Percentiles rank a stretch among this genome's conserved stretches.
These are phyloP conservation scores for Vanacampus margaritifer DNA, from an alignment of 2,113 vertebrate genomes.

Conservation along the genomic window DNA sequence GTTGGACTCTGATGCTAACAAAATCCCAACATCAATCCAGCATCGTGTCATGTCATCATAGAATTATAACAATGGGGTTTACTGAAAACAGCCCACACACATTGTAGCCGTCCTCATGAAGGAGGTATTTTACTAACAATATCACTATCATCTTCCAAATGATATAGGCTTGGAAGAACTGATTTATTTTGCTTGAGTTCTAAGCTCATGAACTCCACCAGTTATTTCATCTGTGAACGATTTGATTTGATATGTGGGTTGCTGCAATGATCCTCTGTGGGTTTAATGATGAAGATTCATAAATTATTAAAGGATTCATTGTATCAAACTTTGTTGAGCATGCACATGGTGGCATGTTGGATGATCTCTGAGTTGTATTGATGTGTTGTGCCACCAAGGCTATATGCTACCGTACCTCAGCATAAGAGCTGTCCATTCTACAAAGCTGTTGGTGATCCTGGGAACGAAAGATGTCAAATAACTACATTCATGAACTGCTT, in stretches of 20 bases:
- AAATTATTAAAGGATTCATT: constrained; percentile 52
- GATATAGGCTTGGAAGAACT: neutral
- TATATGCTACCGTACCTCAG: constrained; percentile 18
- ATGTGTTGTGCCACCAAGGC: constrained; percentile 35
- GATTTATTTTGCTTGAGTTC: neutral
- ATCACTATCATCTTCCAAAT: neutral
- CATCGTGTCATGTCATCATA: too few relatives aligned
- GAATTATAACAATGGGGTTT: too few relatives aligned
- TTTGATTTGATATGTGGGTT: constrained; percentile 11
- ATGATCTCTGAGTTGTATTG: constrained; percentile 48
- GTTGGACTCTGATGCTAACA: too few relatives aligned
- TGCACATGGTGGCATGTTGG: constrained; percentile 45
- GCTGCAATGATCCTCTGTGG: constrained; percentile 20
- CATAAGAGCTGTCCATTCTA: neutral
- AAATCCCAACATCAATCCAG: too few relatives aligned
- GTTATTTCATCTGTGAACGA: neutral
- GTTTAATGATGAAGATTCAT: constrained; percentile 47
- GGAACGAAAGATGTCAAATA: constrained; percentile 9
- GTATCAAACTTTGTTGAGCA: constrained; percentile 58
- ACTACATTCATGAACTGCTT: neutral
- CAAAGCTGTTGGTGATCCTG: constrained; percentile 4
- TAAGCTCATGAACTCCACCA: constrained; percentile 11
- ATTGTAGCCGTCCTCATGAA: constrained; percentile 15
- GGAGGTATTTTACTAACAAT: neutral
- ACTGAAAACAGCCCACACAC: too few relatives aligned